A percentile compares a stretch with the other conserved stretches of the same genome.
Conservation (phyloP, 2,113 vertebrate genomes). For the Petroica traversi region DNA sequence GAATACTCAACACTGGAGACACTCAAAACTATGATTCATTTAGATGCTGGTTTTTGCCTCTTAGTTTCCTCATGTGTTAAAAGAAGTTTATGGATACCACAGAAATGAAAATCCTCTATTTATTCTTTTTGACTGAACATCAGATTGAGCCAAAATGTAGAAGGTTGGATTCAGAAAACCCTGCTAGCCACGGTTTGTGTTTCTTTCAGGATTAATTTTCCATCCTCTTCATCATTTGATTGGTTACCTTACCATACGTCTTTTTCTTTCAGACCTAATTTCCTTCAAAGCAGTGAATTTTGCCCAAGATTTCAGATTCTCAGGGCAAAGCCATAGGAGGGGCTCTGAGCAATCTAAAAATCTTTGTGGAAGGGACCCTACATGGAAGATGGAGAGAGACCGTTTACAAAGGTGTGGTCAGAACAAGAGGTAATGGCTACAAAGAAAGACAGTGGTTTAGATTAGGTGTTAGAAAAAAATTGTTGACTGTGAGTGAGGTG, state of each 20-base stretch:
- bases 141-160: neutral
- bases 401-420: neutral
- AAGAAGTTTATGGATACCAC: neutral
- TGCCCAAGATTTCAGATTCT: neutral
- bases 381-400: neutral
- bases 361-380: neutral
- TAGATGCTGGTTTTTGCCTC: neutral
- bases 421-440: neutral
- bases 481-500: no score
- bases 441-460: neutral
- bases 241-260: accelerated
- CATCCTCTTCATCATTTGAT: neutral
- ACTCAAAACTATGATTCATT: neutral
- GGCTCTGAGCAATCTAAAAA: neutral
- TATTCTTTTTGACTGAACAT: neutral
- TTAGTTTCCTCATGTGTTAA: neutral
- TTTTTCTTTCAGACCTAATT: neutral
- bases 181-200: neutral
- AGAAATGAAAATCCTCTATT: neutral
- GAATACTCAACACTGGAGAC: neutral
- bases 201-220: neutral
- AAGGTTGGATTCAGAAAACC: neutral
- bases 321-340: neutral
- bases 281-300: neutral
- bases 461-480: no score